Evolutionary conservation across 2,797 vertebrate species (phyloP).

Genomic region (Telmatherina bonti): DNA sequence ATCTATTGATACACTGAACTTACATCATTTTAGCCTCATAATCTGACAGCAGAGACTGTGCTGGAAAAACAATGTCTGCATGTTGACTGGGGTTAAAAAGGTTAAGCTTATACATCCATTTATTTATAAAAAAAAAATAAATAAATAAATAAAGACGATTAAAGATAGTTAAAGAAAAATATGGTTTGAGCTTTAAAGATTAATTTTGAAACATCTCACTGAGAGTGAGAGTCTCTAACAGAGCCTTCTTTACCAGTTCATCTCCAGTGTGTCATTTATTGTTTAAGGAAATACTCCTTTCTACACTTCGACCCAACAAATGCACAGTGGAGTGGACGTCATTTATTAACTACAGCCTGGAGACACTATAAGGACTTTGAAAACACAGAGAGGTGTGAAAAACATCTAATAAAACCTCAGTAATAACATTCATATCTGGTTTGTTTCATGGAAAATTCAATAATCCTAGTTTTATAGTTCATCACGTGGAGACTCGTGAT

Average conservation of each 20-base stretch:
- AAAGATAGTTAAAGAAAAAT: too few species aligned
- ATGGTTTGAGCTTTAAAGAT: conserved; percentile 25
- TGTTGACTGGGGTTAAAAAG: too few species aligned
- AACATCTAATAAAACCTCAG: background rate
- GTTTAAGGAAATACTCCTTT: too few species aligned
- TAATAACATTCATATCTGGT: background rate
- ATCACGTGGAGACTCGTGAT: background rate
- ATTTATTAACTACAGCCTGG: background rate
- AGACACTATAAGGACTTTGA: background rate
- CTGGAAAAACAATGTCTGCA: too few species aligned
- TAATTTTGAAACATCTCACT: background rate
- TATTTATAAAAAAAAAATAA: too few species aligned
- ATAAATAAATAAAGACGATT: too few species aligned
- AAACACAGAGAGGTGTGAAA: background rate
- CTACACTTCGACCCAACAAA: too few species aligned
- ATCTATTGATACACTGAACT: too few species aligned
- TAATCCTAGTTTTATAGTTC: background rate
- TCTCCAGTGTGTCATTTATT: background rate
- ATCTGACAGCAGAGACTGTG: too few species aligned
- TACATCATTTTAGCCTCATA: too few species aligned
- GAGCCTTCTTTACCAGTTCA: background rate
- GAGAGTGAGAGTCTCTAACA: background rate
- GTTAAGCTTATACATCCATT: too few species aligned
- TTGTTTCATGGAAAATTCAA: background rate
- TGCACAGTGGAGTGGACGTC: too few species aligned